Evolutionary conservation across 2,113 vertebrate species (phyloP).

Genomic region (Pavo muticus): DNA sequence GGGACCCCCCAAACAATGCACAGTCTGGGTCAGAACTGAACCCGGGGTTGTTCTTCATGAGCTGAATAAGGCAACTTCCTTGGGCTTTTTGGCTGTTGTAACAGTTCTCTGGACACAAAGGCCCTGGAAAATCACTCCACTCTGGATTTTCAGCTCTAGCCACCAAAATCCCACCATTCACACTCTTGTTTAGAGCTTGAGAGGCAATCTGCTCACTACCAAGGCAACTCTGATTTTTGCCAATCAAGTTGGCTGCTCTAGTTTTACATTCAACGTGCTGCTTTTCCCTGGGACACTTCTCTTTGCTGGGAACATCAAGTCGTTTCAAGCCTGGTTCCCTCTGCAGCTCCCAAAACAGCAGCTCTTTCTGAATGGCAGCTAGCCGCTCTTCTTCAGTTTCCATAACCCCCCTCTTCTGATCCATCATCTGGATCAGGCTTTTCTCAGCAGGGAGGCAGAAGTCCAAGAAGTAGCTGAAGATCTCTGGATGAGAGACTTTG

Average conservation of each 20-base stretch:
- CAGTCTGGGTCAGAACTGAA: constrained; percentile 65
- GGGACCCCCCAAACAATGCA: constrained; percentile 56
- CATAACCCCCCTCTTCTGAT: constrained; percentile 78
- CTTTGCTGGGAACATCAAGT: constrained; percentile 38
- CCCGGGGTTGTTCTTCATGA: constrained; percentile 42
- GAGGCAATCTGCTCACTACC: constrained; percentile 44
- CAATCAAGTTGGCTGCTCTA: background rate
- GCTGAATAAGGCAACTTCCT: constrained; percentile 73
- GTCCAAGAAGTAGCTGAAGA: constrained; percentile 81
- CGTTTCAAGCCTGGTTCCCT: constrained; percentile 73
- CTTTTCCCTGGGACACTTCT: constrained; percentile 67
- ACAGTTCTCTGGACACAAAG: constrained; percentile 60
- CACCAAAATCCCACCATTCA: constrained; percentile 24
- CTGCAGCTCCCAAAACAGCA: constrained; percentile 84
- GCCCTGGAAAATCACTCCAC: constrained; percentile 74
- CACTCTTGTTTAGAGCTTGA: constrained; percentile 30
- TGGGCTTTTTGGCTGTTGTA: constrained; percentile 68
- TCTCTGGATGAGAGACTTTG: constrained; percentile 73
- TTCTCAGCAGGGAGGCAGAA: constrained; percentile 73
- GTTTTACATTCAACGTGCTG: constrained; percentile 70
- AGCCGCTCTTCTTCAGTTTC: constrained; percentile 86
- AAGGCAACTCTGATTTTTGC: constrained; percentile 52
- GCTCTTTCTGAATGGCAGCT: constrained; percentile 84
- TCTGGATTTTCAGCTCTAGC: constrained; percentile 64
- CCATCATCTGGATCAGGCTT: constrained; percentile 71